Conservation (phyloP, 2,113 vertebrate species). For the Ophthalmotilapia sp. region DNA sequence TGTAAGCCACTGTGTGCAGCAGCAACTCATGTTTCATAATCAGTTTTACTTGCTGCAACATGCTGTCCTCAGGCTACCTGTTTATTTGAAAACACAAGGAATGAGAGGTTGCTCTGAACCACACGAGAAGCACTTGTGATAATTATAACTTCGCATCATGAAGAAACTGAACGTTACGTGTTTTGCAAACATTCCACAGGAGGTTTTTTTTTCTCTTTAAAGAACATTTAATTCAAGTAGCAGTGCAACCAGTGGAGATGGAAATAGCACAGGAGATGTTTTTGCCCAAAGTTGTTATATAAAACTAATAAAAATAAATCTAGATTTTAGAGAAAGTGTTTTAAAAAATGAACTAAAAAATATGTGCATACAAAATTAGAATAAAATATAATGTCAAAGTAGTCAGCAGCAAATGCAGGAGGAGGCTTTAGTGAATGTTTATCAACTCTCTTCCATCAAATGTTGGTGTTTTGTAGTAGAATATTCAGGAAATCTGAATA, state of each 20-base stretch:
- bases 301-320: background rate
- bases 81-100: background rate
- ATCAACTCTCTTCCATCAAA: background rate
- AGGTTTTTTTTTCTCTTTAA: background rate
- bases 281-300: background rate
- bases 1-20: background rate
- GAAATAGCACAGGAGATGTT: background rate
- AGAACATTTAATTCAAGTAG: background rate
- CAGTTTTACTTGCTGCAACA: background rate
- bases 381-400: background rate
- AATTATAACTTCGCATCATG: background rate
- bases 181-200: background rate
- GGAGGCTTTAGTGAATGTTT: background rate
- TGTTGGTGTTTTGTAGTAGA: too few relatives aligned
- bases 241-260: background rate
- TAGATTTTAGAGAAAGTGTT: background rate
- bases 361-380: too few relatives aligned
- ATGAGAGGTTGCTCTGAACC: background rate
- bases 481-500: background rate
- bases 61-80: background rate
- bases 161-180: background rate
- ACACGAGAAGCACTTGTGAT: background rate
- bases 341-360: background rate
- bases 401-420: accelerated
- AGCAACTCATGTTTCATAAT: conserved; percentile 16